Evolutionary conservation across 2,797 vertebrate species (phyloP).

Genomic region (Hafferia zeledoni): DNA sequence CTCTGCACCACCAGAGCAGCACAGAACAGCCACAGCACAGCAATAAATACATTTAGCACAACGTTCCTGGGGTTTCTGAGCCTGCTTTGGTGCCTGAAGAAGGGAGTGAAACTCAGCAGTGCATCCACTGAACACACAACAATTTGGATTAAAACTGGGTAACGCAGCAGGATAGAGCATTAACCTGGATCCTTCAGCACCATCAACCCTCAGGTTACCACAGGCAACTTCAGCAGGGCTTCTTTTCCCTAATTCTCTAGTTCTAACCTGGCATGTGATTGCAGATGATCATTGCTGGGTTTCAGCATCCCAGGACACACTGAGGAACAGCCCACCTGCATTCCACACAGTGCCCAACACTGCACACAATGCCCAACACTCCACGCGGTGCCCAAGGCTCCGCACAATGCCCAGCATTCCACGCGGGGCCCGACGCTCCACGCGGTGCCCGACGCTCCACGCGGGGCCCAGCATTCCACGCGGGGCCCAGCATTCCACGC

Average conservation of each 20-base stretch:
- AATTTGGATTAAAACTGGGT: background rate
- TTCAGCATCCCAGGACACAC: background rate
- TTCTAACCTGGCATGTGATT: background rate
- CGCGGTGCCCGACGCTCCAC: too few relatives aligned
- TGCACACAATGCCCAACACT: too few relatives aligned
- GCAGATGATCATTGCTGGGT: background rate
- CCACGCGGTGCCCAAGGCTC: too few relatives aligned
- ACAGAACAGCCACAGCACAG: background rate
- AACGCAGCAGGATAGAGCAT: slow-evolving; percentile 39
- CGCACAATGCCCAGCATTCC: too few relatives aligned
- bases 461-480: too few relatives aligned
- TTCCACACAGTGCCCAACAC: background rate
- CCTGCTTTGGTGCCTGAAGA: background rate
- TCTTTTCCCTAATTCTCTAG: background rate
- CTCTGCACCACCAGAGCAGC: background rate
- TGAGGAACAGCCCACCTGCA: background rate
- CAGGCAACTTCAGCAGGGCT: background rate
- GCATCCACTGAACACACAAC: background rate
- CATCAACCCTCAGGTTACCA: background rate
- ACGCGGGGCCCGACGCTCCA: too few relatives aligned
- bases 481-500: rapidly evolving
- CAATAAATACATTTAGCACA: background rate
- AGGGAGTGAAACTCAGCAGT: background rate
- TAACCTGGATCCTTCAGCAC: slow-evolving; percentile 21
- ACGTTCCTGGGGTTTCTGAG: slow-evolving; percentile 29